phyloP scores from a whole-genome alignment of 2,113 vertebrate species.

The Turnix velox region DNA sequence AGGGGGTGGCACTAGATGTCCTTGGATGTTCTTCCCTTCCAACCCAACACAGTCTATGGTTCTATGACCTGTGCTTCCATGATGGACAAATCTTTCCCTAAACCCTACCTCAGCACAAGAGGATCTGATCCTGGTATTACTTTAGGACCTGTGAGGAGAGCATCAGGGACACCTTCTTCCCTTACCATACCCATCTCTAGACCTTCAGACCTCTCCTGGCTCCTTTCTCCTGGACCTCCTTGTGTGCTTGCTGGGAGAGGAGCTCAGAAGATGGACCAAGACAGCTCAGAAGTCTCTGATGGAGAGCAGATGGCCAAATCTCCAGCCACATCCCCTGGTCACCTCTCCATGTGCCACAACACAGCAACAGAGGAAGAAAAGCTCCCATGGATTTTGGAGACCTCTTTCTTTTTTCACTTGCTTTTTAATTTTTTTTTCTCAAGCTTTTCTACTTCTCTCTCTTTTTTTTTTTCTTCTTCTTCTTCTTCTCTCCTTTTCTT shows the following conservation, averaged over 20 bases:
- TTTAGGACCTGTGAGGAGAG: background rate
- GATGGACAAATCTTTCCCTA: background rate
- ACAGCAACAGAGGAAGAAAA: background rate
- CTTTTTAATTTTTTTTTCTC: background rate
- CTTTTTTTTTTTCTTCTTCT: background rate
- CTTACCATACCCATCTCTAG: background rate
- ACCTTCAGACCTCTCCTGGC: background rate
- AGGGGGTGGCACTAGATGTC: too few relatives aligned
- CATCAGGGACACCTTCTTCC: too few relatives aligned
- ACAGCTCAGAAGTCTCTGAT: background rate
- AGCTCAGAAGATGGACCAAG: accelerated
- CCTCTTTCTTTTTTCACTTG: background rate
- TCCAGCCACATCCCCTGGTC: background rate
- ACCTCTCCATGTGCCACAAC: background rate
- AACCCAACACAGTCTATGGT: too few relatives aligned
- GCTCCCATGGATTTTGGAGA: background rate
- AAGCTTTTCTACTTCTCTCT: background rate
- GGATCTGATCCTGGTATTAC: too few relatives aligned
- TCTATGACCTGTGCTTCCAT: accelerated
- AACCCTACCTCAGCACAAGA: background rate
- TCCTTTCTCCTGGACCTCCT: accelerated
- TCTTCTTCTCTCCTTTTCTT: background rate
- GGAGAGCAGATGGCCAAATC: background rate
- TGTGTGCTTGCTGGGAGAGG: background rate
- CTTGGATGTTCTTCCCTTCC: too few relatives aligned